Conservation (phyloP, 2,888 invertebrate genomes). For the Corbicula japonica region DNA sequence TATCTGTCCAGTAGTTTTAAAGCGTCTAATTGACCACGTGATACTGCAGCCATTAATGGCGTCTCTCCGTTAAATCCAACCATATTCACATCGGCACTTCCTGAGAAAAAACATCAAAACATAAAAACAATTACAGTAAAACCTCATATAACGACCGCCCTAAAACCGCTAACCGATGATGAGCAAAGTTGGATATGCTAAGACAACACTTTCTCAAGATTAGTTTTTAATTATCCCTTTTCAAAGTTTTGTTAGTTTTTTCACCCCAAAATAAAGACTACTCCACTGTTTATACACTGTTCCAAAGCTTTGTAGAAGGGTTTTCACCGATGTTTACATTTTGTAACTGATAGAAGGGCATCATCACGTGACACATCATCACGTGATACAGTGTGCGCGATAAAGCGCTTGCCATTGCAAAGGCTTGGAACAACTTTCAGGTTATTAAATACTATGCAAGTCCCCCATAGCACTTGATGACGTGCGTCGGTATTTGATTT, state of each 20-base stretch:
- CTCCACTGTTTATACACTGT: no score
- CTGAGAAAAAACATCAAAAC: slow-evolving; percentile 22
- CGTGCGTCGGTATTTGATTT: background rate
- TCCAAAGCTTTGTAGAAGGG: background rate
- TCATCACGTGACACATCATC: background rate
- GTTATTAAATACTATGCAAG: background rate
- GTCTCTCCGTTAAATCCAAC: slow-evolving; percentile 50
- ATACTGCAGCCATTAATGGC: slow-evolving; percentile 52
- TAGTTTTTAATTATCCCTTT: background rate
- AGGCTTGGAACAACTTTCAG: background rate
- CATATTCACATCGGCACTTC: slow-evolving; percentile 40
- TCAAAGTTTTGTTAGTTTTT: background rate
- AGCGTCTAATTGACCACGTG: slow-evolving; percentile 57
- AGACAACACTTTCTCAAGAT: background rate
- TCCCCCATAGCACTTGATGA: background rate
- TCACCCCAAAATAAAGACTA: background rate
- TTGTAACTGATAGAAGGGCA: background rate
- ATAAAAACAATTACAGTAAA: background rate
- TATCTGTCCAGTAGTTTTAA: slow-evolving; percentile 53
- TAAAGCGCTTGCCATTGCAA: background rate
- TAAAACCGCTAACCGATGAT: no score
- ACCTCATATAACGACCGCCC: background rate
- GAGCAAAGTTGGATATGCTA: background rate
- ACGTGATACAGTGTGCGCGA: background rate
- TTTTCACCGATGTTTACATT: background rate